Evolutionary conservation across 2,113 vertebrate species (phyloP).

Genomic region (Crotalus helleri): DNA sequence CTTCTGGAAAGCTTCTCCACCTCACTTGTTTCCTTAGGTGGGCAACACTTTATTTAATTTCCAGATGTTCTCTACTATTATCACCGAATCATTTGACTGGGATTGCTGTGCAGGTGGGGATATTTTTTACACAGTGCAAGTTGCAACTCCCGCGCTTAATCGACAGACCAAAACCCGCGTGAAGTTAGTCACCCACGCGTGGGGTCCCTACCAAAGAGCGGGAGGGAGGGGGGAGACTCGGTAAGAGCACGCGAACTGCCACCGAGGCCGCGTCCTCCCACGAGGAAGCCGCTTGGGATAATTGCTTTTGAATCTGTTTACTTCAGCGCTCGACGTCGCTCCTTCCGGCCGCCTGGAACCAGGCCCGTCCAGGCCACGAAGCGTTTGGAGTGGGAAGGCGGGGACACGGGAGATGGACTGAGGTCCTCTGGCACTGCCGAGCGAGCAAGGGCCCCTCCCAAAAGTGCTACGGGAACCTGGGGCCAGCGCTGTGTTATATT

Average conservation of each 20-base stretch:
- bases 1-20: background rate
- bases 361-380: background rate
- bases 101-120: background rate
- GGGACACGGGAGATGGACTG: background rate
- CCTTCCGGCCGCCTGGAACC: constrained; percentile 32
- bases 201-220: background rate
- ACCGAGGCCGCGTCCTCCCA: constrained; percentile 15
- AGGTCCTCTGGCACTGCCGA: background rate
- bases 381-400: too few relatives aligned
- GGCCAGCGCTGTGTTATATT: background rate
- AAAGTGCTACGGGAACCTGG: background rate
- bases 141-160: background rate
- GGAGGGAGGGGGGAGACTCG: background rate
- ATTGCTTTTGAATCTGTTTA: constrained; percentile 50
- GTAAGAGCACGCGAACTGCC: background rate
- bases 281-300: constrained; percentile 35
- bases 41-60: background rate
- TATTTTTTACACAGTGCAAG: background rate
- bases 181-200: background rate
- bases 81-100: background rate
- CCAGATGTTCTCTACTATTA: background rate
- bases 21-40: background rate
- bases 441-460: background rate
- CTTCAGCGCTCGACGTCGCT: background rate
- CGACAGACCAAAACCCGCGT: background rate